Conservation (phyloP, 1,140 invertebrate species). For the Trichonephila clavipes region DNA sequence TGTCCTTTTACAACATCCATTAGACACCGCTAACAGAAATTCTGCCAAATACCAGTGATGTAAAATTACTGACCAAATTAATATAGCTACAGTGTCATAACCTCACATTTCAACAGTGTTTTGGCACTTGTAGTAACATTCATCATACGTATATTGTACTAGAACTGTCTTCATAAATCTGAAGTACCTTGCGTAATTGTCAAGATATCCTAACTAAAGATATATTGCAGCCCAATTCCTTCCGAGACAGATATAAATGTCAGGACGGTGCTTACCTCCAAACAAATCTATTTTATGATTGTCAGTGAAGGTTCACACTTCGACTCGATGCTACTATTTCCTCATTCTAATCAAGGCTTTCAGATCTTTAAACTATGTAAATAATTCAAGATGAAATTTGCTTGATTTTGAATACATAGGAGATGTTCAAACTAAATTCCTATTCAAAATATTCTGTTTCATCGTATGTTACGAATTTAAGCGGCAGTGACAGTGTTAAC, state of each 20-base stretch:
- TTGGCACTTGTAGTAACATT: background rate
- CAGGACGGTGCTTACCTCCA: background rate
- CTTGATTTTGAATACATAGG: background rate
- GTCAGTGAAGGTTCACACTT: background rate
- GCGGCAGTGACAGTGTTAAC: background rate
- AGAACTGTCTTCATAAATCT: slow-evolving; percentile 2
- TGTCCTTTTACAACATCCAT: too few relatives aligned
- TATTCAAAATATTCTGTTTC: background rate
- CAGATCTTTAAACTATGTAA: background rate
- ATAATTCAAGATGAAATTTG: background rate
- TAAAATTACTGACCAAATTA: background rate
- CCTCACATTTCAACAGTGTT: background rate
- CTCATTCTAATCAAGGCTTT: background rate
- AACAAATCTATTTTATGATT: background rate
- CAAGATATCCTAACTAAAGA: background rate
- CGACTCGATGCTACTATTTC: background rate
- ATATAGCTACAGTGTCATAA: background rate
- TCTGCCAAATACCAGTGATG: too few relatives aligned
- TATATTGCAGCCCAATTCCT: background rate
- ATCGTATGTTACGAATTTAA: background rate
- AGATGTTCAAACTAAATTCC: background rate
- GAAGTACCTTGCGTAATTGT: background rate
- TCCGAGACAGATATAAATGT: background rate
- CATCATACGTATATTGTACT: background rate
- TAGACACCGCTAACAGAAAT: too few relatives aligned